Base-by-base conservation (phyloP, 2,797 vertebrate species). In the Anguilla pacifica region DNA sequence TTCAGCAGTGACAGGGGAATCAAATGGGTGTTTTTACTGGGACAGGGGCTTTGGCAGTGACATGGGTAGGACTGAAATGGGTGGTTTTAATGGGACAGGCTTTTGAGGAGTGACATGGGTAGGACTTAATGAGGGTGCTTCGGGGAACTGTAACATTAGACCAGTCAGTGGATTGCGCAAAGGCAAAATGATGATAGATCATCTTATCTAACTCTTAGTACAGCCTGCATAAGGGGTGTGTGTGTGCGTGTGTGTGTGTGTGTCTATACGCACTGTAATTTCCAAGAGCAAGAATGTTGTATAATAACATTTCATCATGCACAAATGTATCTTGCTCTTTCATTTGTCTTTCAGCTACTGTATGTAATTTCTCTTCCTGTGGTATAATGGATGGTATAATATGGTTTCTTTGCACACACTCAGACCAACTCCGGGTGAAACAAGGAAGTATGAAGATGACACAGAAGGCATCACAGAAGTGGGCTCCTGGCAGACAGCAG, bases 171-270 rank as follows among this genome's bases (percentile, higher is more conserved):
- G 25, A n/a, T 46, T 51, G 46, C 2, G 10, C 22, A 10, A 22
- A 82, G 46, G 46, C 31, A 43, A 3, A 39, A 28, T 3, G 70
- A 72, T 79, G 74, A 79, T 79, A 17, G 35, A 43, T 79, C 74
- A 82, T 49, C 46, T 49, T 51, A 51, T 82, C 46, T 82, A 82
- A 82, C 43, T 25, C 46, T 49, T 17, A 17, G 77, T 7, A 22
- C 46, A 17, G 13, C 46, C 46, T 46, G 43, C 55, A 31, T 51
- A 53, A 25, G 51, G 39, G 35, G n/a, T 89, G 84, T 87, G 3
- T 67, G 53, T 85, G 89, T 74, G 35, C 46, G 43, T 51, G 46
- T 43, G n/a, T 89, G 84, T 87, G 3, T 67, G 2, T 28, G 22
- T 31, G n/a, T 53, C 13, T 55, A 9, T 84, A 15, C 49, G 51